Evolutionary conservation across 2,888 invertebrate species (phyloP).

Genomic region (Agriopis aurantiaria): DNA sequence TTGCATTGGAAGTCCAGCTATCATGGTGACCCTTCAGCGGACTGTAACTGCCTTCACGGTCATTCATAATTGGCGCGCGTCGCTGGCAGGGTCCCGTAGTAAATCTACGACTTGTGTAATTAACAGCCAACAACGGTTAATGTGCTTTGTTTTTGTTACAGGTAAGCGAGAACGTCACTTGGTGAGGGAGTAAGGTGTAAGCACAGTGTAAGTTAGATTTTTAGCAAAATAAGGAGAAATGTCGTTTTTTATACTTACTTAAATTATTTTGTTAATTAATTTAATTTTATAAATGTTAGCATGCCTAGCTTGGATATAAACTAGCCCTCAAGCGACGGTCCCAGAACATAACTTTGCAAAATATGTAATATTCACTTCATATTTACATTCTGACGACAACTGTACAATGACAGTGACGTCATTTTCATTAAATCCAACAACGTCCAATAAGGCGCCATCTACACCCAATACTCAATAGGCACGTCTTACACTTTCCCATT

Average conservation of each 20-base stretch:
- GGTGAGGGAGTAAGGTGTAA: neutral
- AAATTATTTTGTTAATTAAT: no score
- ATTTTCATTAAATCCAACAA: conserved; percentile 20
- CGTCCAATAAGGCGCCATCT: conserved; percentile 16
- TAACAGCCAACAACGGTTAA: conserved; percentile 61
- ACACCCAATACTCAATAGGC: conserved; percentile 36
- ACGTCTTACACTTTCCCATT: conserved; percentile 67
- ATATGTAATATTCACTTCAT: no score
- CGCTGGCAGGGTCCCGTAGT: conserved; percentile 48
- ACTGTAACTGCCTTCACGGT: conserved; percentile 68
- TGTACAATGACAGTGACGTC: neutral
- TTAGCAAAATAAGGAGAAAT: no score
- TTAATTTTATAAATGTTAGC: no score
- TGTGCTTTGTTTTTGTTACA: conserved; percentile 67
- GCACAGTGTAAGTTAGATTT: neutral
- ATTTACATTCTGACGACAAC: no score
- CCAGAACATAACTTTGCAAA: no score
- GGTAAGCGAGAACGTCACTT: conserved; percentile 61
- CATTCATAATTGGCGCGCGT: conserved; percentile 68
- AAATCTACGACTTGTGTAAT: conserved; percentile 62
- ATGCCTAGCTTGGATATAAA: no score
- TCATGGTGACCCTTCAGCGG: conserved; percentile 10
- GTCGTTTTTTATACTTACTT: no score
- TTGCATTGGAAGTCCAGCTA: no score
- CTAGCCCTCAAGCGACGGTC: no score